Evolutionary conservation across 2,113 vertebrate species (phyloP), one percentile per base, ranked within the genome.

Genomic region (Vulpes lagopus): DNA sequence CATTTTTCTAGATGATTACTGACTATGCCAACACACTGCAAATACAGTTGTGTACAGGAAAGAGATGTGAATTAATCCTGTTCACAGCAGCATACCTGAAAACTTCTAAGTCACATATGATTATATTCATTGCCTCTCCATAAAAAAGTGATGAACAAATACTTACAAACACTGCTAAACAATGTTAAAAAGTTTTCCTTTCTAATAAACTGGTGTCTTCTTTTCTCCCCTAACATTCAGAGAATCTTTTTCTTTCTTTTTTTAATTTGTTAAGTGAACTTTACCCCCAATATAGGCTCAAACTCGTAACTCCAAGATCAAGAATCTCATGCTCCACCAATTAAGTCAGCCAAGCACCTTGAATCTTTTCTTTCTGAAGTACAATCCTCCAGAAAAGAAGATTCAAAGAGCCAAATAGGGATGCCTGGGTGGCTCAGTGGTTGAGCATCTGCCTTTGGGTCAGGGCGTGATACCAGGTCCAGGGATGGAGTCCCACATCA

Each of bases 361-460:
- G 15, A 76, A 76, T 51, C 73, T 76, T 51, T 76, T 76, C 60
- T 76, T 96, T 89, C 79, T 92, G 53, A 89, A 62, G 20, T 38
- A 95, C 3, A 92, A 94, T 95, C 64, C 94, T 94, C 7, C 25
- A 95, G 55, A 92, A 82, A 93, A 92, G 35, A 90, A 89, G 25
- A 74, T 55, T 91, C 2, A 73, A 76, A 93, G 69, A 87, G 5
- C 32, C 8, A 82, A 91, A 92, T 20, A 94, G 49, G 43, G 43
- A 43, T 43, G 43, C 43, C 43, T 43, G 43, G 43, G 43, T 43
- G 43, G 43, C 43, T 43, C 43, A 43, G 43, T 43, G 6, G 43
- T 43, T 1, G 6, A 43, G 43, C 43, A 43, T 43, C 43, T 43
- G 43, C 43, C 43, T 43, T 7, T 43, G 43, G 43, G 43, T 43